These are phyloP conservation scores for Rhabdomys pumilio DNA, from an alignment of 2,797 vertebrate genomes.

Conservation along the genomic window DNA sequence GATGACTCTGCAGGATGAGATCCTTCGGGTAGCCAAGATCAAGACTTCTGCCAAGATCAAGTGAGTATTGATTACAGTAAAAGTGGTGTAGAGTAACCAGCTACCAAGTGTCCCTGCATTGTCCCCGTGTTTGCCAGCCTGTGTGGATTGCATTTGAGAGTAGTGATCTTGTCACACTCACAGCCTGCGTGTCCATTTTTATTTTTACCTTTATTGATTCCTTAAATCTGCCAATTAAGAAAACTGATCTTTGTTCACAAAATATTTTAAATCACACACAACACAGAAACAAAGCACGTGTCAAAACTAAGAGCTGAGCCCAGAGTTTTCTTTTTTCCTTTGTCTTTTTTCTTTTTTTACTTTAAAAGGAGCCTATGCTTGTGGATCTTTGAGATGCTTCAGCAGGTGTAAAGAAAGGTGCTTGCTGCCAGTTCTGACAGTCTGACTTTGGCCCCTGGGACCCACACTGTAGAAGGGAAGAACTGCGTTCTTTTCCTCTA, in stretches of 20 bases:
- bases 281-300: background rate
- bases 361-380: background rate
- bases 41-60: conserved; percentile 97
- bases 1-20: conserved; percentile 92
- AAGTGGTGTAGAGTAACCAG: background rate
- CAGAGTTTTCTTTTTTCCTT: background rate
- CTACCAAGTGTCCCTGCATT: background rate
- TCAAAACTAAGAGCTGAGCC: background rate
- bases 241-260: background rate
- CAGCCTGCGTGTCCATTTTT: background rate
- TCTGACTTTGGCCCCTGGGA: background rate
- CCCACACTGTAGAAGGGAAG: background rate
- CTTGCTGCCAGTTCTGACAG: background rate
- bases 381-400: background rate
- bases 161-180: background rate
- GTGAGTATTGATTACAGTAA: conserved; percentile 88
- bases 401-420: background rate
- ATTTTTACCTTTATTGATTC: background rate
- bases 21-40: conserved; percentile 92
- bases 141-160: background rate
- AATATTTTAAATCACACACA: conserved; percentile 41
- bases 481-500: background rate
- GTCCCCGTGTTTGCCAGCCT: background rate
- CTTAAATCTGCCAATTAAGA: conserved; percentile 14
- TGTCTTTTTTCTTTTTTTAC: background rate